Evolutionary conservation across 2,113 vertebrate genomes (phyloP).

Genomic region (Carettochelys insculpta): DNA sequence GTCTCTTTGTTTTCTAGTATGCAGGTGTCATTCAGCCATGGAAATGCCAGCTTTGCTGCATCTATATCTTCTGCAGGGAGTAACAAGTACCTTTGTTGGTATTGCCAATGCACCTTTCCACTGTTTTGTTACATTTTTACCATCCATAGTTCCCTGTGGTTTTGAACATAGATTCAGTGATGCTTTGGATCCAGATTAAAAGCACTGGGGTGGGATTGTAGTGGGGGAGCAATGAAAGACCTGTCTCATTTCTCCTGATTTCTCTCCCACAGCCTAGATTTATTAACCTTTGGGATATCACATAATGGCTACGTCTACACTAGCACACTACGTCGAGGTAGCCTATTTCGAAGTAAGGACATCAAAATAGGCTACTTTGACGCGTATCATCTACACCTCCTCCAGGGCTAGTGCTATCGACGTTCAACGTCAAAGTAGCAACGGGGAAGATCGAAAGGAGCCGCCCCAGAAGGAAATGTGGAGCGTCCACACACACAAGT

Average conservation of each 20-base stretch:
- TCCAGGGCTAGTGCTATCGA: no score
- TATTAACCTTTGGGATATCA: neutral
- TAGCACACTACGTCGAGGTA: no score
- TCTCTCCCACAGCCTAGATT: neutral
- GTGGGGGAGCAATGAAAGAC: neutral
- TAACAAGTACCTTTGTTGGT: neutral
- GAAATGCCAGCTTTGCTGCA: neutral
- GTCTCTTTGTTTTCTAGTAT: neutral
- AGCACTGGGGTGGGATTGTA: neutral
- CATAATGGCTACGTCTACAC: no score
- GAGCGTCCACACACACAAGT: no score
- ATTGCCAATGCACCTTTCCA: accelerated
- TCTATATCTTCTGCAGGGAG: neutral
- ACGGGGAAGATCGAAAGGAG: no score
- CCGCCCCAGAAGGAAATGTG: no score
- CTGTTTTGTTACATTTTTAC: neutral
- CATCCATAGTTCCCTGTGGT: neutral
- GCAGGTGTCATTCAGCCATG: neutral
- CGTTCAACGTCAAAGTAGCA: no score
- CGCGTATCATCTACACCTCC: no score
- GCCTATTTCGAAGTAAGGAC: no score
- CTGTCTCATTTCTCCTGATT: neutral
- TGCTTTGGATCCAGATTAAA: neutral
- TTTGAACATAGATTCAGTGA: neutral
- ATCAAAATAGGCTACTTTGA: no score